Percentiles rank a stretch among this genome's conserved stretches.
phyloP scores from a whole-genome alignment of 2,888 invertebrate species.

The Brachycybe producta region DNA sequence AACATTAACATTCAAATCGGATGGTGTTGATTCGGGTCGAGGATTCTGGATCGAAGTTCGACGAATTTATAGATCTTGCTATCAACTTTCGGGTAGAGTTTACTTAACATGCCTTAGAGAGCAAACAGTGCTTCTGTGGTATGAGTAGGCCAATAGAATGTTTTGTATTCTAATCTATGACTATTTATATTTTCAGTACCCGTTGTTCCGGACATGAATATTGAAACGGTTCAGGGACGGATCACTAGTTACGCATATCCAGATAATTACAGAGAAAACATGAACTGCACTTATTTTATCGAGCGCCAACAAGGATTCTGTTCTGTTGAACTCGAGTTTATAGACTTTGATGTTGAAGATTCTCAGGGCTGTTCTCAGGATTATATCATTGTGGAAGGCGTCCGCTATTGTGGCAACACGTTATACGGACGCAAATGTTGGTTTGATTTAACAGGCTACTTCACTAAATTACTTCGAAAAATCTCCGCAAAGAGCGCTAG shows the following conservation, averaged over 20 bases:
- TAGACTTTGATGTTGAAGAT: constrained; percentile 23
- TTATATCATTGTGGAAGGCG: constrained; percentile 23
- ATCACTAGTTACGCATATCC: constrained; percentile 25
- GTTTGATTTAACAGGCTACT: not conserved
- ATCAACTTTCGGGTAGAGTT: constrained; percentile 1
- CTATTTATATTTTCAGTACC: not conserved
- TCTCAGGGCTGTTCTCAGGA: constrained; percentile 18
- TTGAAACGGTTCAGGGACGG: constrained; percentile 18
- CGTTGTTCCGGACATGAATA: constrained; percentile 6
- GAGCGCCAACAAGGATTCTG: constrained; percentile 23
- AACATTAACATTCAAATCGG: constrained; percentile 20
- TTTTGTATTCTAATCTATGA: not conserved
- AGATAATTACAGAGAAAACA: constrained; percentile 19
- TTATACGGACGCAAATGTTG: constrained; percentile 11
- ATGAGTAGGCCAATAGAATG: too few species aligned
- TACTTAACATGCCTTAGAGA: not conserved
- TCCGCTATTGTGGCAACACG: constrained; percentile 23
- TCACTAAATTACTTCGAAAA: too few species aligned
- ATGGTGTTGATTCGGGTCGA: constrained; percentile 18
- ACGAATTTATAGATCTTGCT: constrained; percentile 19
- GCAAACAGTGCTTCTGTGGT: too few species aligned
- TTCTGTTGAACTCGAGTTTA: constrained; percentile 24
- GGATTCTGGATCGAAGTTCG: constrained; percentile 23
- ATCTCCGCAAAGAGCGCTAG: too few species aligned
- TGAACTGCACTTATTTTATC: constrained; percentile 24